Conservation (phyloP, 2,888 invertebrate species). For the Agonum fuliginosum region DNA sequence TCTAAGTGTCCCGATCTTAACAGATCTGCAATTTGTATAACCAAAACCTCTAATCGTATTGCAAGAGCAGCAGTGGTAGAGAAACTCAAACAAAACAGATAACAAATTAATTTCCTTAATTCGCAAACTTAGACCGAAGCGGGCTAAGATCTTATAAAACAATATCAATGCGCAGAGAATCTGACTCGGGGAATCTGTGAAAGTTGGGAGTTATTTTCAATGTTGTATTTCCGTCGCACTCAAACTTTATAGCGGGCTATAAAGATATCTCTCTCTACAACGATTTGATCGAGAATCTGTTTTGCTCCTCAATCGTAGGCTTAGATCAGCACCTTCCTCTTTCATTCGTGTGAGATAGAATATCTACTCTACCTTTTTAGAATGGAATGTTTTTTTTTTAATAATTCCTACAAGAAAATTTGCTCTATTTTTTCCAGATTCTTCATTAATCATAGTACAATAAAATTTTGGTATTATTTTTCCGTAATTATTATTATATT, state of each 20-base stretch:
- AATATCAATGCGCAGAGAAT: slow-evolving; percentile 42
- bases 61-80: slow-evolving; percentile 27
- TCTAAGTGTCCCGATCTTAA: slow-evolving; percentile 3
- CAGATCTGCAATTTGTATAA: slow-evolving; percentile 38
- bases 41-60: slow-evolving; percentile 40
- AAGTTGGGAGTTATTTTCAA: slow-evolving; percentile 35
- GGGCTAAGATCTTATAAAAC: slow-evolving; percentile 45
- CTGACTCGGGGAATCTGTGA: slow-evolving; percentile 6
- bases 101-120: slow-evolving; percentile 56
- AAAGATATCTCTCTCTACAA: too few species aligned
- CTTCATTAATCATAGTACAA: too few species aligned
- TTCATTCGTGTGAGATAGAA: too few species aligned
- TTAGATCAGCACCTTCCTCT: too few species aligned
- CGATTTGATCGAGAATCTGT: too few species aligned
- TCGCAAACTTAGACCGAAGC: slow-evolving; percentile 25
- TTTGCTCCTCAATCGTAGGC: too few species aligned
- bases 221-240: background rate
- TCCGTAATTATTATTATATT: too few species aligned
- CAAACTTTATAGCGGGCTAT: background rate
- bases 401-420: too few species aligned
- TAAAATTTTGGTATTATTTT: too few species aligned
- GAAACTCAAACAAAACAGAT: slow-evolving; percentile 48
- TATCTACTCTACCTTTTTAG: too few species aligned
- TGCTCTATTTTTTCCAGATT: too few species aligned
- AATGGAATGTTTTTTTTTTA: too few species aligned